Evolutionary conservation across 2,797 vertebrate species (phyloP), one percentile per base, ranked within the genome.

Genomic region (Molossus molossus): DNA sequence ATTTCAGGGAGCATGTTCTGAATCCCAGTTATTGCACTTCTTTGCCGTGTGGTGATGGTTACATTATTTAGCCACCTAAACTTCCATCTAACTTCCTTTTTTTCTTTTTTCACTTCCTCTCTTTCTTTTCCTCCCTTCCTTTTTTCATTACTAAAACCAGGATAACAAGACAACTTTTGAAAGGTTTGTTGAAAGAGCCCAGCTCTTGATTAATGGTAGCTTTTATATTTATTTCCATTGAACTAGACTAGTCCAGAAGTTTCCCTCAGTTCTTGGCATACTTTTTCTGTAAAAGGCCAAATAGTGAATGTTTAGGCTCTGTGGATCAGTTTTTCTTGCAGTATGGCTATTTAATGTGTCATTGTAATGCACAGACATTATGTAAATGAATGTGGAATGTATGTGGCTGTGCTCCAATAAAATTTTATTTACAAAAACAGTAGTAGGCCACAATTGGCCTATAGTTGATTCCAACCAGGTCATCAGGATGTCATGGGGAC

Each of bases 271-370:
- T 92, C 6, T 69, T 69, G 33, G 17, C 64, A 50, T 62, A 75
- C 27, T n/a, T 96, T 65, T 83, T 91, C 14, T 94, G 9, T 82
- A 58, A 97, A 93, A 62, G 14, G 33, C 14, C 53, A 69, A 69
- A 57, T 57, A 40, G 53, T 89, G 75, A 89, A 53, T 77, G 29
- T 81, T 96, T 84, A 80, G 21, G 15, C 48, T 67, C 87, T 75
- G 45, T 70, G 77, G 64, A n/a, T 13, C 4, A n/a, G 12, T 86
- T 70, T 94, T 85, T 83, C 21, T 85, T 95, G 45, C 0, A 67
- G 62, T 69, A 1, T 40, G 69, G 45, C 80, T 79, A 2, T 65
- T 76, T 72, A 67, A 25, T 65, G 21, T 91, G 33, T 18, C 57
- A 0, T 86, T 79, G 2, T 75, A 29, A 25, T 93, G 6, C 21